Evolutionary conservation across 2,797 vertebrate species (phyloP), one percentile per base, ranked within the genome.

Genomic region (Anabacerthia variegaticeps): DNA sequence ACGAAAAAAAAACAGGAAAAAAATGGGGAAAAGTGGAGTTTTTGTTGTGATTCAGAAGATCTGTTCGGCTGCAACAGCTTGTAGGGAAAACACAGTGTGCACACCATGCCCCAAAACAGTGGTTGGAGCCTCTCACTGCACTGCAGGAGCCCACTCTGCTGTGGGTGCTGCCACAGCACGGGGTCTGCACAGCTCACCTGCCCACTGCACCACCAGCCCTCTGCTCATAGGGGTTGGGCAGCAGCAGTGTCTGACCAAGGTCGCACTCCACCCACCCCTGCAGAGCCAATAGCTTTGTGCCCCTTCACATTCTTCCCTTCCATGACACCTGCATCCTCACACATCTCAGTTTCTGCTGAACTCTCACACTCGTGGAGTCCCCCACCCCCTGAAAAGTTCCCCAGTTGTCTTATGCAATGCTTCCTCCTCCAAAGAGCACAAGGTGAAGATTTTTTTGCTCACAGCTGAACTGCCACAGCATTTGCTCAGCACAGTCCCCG

Each of bases 321-420:
- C 8, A 36, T 7, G 27, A 15, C 51, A 43, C 36, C 16, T 1
- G 24, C 43, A 26, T 3, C 46, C 59, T 41, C 62, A 7, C 14
- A 3, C 30, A 4, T 0, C 20, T 15, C 14, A 1, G 8, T 13
- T 41, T 4, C 21, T 4, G 39, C 81, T n/a, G 17, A 44, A 3
- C 67, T 7, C 1, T 3, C 46, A 5, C 30, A 1, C 11, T 7
- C 4, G 0, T 2, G 18, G 2, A 7, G 13, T 5, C 8, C 13
- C 2, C 2, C 2, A 10, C 8, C 0, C 16, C 4, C 13, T 5
- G 7, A 44, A 9, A 43, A 12, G 23, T 14, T n/a, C 12, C 68
- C 67, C 36, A 27, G 69, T 30, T 18, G 4, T 2, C 52, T 20
- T 71, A 8, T 2, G 7, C 65, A 17, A 56, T 34, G 36, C 4